These are phyloP conservation scores for Leguminivora glycinivorella DNA, from an alignment of 1,140 invertebrate species.

Conservation along the genomic window DNA sequence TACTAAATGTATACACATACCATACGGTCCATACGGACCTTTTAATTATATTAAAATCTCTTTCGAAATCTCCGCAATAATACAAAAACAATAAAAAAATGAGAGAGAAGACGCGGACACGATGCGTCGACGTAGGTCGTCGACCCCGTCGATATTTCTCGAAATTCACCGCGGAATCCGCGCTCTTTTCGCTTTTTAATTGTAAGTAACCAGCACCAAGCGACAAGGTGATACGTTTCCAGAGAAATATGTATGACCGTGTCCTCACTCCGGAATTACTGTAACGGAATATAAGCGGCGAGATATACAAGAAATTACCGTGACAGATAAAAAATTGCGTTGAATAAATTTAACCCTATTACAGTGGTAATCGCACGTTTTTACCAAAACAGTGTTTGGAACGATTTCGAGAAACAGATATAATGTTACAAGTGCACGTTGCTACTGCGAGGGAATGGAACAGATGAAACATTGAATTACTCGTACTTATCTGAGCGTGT, in stretches of 20 bases:
- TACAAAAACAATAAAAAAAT: slow-evolving; percentile 58
- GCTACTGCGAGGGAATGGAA: slow-evolving; percentile 5
- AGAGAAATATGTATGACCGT: slow-evolving; percentile 40
- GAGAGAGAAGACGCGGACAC: slow-evolving; percentile 60
- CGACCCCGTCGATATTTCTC: slow-evolving; percentile 76
- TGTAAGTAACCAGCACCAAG: slow-evolving; percentile 63
- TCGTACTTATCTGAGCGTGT: slow-evolving; percentile 23
- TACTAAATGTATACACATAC: slow-evolving; percentile 16
- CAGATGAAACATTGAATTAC: slow-evolving; percentile 16
- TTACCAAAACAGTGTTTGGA: slow-evolving; percentile 17
- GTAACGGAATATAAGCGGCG: slow-evolving; percentile 60
- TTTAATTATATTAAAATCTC: slow-evolving; percentile 46
- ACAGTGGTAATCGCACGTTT: slow-evolving; percentile 17
- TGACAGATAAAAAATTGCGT: slow-evolving; percentile 44
- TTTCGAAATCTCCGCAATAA: slow-evolving; percentile 48
- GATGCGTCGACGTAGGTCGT: slow-evolving; percentile 71
- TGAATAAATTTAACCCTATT: slow-evolving; percentile 30
- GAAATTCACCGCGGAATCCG: slow-evolving; percentile 73
- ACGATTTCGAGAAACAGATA: slow-evolving; percentile 24
- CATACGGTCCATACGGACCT: slow-evolving; percentile 31
- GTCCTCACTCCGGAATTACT: slow-evolving; percentile 54
- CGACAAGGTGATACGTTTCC: slow-evolving; percentile 63
- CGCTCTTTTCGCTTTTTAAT: slow-evolving; percentile 76
- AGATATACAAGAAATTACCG: slow-evolving; percentile 52
- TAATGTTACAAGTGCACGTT: slow-evolving; percentile 23